These are phyloP conservation scores for Dolichallabes microphthalmus DNA, from an alignment of 2,113 vertebrate genomes.

Conservation along the genomic window DNA sequence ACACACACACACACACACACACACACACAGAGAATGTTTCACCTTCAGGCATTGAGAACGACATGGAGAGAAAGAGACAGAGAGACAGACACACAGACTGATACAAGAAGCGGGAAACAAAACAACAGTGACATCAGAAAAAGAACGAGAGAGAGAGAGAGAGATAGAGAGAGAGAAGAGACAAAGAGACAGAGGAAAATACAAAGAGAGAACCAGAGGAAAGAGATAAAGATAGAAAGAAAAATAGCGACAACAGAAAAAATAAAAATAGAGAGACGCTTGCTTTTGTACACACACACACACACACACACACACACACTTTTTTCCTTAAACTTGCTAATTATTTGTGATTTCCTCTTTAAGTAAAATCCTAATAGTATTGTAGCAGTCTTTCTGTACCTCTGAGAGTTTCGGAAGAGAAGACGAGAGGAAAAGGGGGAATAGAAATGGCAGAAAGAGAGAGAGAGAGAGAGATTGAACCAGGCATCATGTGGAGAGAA, in stretches of 20 bases:
- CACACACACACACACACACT: not conserved
- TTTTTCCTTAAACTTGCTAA: not conserved
- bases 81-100: not conserved
- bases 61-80: conserved; percentile 56
- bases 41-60: conserved; percentile 36
- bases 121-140: not conserved
- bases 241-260: too few relatives aligned
- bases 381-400: not conserved
- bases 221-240: not conserved
- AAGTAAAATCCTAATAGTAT: not conserved
- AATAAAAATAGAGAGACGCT: too few relatives aligned
- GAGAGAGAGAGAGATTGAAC: not conserved
- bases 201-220: not conserved
- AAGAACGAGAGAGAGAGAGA: conserved; percentile 53
- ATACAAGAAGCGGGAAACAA: not conserved
- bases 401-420: not conserved
- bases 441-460: not conserved
- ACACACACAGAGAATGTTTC: not conserved
- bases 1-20: too few relatives aligned
- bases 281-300: not conserved
- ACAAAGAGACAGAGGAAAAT: not conserved
- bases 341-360: not conserved
- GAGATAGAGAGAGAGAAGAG: too few relatives aligned
- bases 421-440: not conserved
- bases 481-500: not conserved